Evolutionary conservation across 2,797 vertebrate genomes (phyloP).

Genomic region (Enteromius anoplus): DNA sequence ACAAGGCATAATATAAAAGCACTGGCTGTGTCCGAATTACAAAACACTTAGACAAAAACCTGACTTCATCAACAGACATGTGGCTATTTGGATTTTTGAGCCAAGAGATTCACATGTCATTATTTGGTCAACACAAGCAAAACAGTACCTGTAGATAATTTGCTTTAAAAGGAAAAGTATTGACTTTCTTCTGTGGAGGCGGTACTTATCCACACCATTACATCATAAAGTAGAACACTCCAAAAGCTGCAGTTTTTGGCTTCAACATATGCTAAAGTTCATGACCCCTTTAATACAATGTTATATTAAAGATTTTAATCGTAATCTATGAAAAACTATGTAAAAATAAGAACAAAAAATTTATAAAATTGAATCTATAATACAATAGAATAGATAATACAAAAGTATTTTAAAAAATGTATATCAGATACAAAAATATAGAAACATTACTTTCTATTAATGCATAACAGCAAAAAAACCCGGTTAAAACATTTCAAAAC

Average conservation of each 20-base stretch:
- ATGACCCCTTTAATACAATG: too few species aligned
- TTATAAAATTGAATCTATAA: too few species aligned
- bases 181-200: too few species aligned
- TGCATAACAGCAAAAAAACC: neutral
- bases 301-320: too few species aligned
- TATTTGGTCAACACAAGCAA: neutral
- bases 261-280: too few species aligned
- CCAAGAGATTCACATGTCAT: neutral
- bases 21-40: constrained; percentile 55
- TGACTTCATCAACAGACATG: neutral
- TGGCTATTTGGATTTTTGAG: neutral
- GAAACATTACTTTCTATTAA: neutral
- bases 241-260: too few species aligned
- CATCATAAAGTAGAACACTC: too few species aligned
- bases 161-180: neutral
- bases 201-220: too few species aligned
- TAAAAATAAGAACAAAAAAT: too few species aligned
- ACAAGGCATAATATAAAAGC: constrained; percentile 57
- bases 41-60: constrained; percentile 63
- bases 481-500: constrained; percentile 4
- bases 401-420: too few species aligned
- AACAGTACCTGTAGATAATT: neutral
- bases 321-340: too few species aligned
- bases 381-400: too few species aligned
- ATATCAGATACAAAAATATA: neutral